Percentiles rank a stretch among this genome's conserved stretches.
Evolutionary conservation across 2,888 invertebrate species (phyloP).

Genomic region (Neoascia interrupta): DNA sequence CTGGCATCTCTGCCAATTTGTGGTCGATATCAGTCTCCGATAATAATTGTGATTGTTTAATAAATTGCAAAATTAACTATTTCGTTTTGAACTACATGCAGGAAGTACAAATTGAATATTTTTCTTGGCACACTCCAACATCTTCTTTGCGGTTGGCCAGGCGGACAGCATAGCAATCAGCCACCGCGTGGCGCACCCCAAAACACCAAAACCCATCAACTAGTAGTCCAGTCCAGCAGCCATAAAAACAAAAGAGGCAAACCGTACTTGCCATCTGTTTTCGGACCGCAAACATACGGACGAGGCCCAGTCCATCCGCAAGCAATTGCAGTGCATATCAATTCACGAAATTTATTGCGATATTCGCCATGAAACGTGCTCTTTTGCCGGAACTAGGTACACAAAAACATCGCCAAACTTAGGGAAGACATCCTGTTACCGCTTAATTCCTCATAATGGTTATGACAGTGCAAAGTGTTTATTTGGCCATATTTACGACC

Average conservation of each 20-base stretch:
- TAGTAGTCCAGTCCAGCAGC: background rate
- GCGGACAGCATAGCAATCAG: conserved; percentile 10
- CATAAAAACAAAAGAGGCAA: conserved; percentile 38
- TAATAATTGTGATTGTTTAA: conserved; percentile 46
- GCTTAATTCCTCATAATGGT: conserved; percentile 16
- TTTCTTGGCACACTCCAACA: background rate
- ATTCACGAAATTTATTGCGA: conserved; percentile 51
- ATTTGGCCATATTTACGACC: conserved; percentile 60
- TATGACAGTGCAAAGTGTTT: conserved; percentile 63
- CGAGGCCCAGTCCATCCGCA: background rate
- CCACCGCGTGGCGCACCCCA: conserved; percentile 40
- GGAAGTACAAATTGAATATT: background rate
- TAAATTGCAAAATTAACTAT: conserved; percentile 47
- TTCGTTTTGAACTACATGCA: no score
- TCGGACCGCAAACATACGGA: conserved; percentile 46
- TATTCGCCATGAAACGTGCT: conserved; percentile 50
- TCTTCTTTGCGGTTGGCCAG: background rate
- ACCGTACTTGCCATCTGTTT: conserved; percentile 62
- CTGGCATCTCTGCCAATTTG: no score
- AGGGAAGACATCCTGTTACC: no score
- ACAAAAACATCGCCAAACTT: conserved; percentile 3
- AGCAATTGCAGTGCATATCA: no score
- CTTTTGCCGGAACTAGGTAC: conserved; percentile 66
- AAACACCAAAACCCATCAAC: no score
- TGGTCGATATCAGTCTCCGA: conserved; percentile 39